phyloP scores from a whole-genome alignment of 2,888 invertebrate species.

The Arenicola marina region DNA sequence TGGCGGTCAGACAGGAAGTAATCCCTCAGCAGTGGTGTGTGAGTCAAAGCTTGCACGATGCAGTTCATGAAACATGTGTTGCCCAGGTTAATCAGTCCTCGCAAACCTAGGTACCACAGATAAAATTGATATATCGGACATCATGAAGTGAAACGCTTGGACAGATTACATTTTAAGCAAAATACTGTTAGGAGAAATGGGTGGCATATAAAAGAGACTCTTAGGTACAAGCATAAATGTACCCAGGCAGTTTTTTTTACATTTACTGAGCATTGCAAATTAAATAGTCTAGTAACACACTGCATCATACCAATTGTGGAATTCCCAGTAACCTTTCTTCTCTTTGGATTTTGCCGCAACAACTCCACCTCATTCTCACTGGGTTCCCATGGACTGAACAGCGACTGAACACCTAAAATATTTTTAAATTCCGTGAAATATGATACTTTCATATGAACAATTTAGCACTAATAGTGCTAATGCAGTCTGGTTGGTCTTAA shows the following conservation, averaged over 20 bases:
- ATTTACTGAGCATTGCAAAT: no score
- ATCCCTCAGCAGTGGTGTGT: conserved; percentile 91
- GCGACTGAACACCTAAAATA: conserved; percentile 46
- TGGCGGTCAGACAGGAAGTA: conserved; percentile 87
- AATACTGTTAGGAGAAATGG: neutral
- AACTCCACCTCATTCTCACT: conserved; percentile 77
- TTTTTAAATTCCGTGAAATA: neutral
- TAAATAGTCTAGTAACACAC: no score
- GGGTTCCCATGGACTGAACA: conserved; percentile 80
- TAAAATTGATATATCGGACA: neutral
- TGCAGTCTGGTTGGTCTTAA: no score
- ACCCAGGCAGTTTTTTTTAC: no score
- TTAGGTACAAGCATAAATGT: no score
- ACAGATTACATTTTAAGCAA: neutral
- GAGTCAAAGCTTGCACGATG: conserved; percentile 92
- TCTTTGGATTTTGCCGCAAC: conserved; percentile 75
- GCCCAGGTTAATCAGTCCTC: conserved; percentile 93
- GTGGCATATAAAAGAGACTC: neutral
- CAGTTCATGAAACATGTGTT: conserved; percentile 99
- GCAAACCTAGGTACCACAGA: conserved; percentile 68
- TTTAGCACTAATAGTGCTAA: no score
- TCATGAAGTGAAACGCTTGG: neutral
- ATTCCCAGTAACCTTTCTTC: conserved; percentile 78
- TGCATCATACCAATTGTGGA: conserved; percentile 73
- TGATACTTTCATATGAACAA: neutral